Evolutionary conservation across 2,113 vertebrate genomes (phyloP), one percentile per base, ranked within the genome.

Genomic region (Cyanoderma ruficeps): DNA sequence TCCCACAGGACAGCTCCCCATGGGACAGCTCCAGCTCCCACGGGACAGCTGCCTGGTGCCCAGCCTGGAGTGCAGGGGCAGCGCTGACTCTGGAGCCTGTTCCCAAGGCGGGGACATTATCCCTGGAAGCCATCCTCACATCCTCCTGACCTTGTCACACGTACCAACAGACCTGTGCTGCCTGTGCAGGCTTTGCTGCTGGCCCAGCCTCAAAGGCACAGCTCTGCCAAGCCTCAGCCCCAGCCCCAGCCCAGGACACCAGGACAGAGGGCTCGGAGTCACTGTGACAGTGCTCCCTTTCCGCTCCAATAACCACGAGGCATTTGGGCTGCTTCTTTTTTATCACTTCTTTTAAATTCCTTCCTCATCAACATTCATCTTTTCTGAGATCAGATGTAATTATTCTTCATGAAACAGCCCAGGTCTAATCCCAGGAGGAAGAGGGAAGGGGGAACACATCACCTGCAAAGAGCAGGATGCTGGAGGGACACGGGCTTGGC

Each of bases 271-370:
- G 87, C 80, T 64, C 49, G 3, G 23, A 57, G 89, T 90, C 96
- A 97, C 21, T 67, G 68, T 96, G 96, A 97, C 76, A 93, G 71
- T 75, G 60, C 39, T 95, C 72, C 72, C 87, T 85, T 97, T 94
- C 89, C 67, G 41, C 81, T 94, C 91, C 94, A 96, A 44, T 71
- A 92, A 97, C 88, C 72, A 79, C 22, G 57, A 95, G 53, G 80
- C 59, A 96, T 55, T 83, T 33, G 28, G 31, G 57, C 33, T 83
- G 55, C 28, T 11, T 24, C 21, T 68, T 87, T 67, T 64, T 47
- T 39, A 86, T 90, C 7, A 27, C 70, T 90, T 82, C 87, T 94
- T 93, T 96, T 93, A 85, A 94, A 96, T 87, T 96, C 94, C 79
- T 53, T 93, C 80, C 84, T 90, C 71, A 50, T 91, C 63, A 57